A percentile compares a stretch with the other conserved stretches of the same genome.
phyloP scores from a whole-genome alignment of 2,113 vertebrate species.

The Atherinomorus stipes region DNA sequence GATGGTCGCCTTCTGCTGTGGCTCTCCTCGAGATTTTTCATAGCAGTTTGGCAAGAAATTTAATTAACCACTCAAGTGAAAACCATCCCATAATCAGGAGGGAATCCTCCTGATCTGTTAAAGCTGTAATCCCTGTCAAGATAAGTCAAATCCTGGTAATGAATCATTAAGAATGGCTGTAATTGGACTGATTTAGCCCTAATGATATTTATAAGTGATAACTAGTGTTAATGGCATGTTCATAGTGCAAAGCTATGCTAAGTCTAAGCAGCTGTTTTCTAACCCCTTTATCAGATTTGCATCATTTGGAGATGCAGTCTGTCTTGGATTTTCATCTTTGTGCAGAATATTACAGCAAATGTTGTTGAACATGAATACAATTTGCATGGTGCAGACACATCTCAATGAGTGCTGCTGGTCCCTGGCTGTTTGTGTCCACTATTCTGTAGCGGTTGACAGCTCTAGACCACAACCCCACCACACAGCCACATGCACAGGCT shows the following conservation, averaged over 20 bases:
- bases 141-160: slow-evolving; percentile 53
- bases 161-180: slow-evolving; percentile 21
- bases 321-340: neutral
- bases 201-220: slow-evolving; percentile 30
- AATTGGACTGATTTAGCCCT: slow-evolving; percentile 27
- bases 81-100: slow-evolving; percentile 11
- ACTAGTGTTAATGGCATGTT: slow-evolving; percentile 24
- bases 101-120: slow-evolving; percentile 34
- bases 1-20: neutral
- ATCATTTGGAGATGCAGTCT: neutral
- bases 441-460: slow-evolving; percentile 94
- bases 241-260: neutral
- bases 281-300: neutral
- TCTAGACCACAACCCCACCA: slow-evolving; percentile 85
- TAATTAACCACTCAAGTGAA: slow-evolving; percentile 24
- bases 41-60: slow-evolving; percentile 17
- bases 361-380: neutral
- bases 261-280: neutral
- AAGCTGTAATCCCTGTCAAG: slow-evolving; percentile 39
- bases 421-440: slow-evolving; percentile 90
- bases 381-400: neutral
- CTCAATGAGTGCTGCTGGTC: slow-evolving; percentile 74
- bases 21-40: slow-evolving; percentile 6
- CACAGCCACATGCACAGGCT: slow-evolving; percentile 60
- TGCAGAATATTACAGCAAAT: neutral